Evolutionary conservation across 2,888 invertebrate genomes (phyloP), one percentile per base, ranked within the genome.

Genomic region (Molorchus minor): DNA sequence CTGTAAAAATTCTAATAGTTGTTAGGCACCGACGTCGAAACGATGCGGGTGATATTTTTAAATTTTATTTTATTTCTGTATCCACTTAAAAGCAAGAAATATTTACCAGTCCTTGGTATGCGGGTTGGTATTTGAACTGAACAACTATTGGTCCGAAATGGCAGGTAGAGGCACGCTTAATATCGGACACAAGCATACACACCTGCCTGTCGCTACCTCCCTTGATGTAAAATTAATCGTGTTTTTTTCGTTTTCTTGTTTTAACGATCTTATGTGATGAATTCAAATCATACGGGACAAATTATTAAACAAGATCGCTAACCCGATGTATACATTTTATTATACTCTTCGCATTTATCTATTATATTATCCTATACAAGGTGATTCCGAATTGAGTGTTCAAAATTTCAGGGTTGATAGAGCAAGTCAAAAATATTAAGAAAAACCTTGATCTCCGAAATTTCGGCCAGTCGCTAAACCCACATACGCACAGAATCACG

Each of bases 81-180:
- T 17, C 12, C 10, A 12, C 13, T 17, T 40, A 29, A 12, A 30
- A 17, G 29, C 30, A 52, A 52, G 52, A 52, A 52, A 52, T 49
- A 49, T 41, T 52, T 52, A 55, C 35, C 38, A 49, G 59, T 59
- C 56, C 53, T 60, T 62, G 62, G 61, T 62, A 65, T 62, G 62
- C 64, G 64, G 64, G 64, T 58, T 59, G 59, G 59, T 57, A 59
- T 61, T 61, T 56, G 54, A 57, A 29, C 29, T 25, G 52, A 52
- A 52, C 15, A 41, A 52, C 62, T 41, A 64, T 67, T 67, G 67
- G 67, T 56, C 45, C 36, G 54, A 52, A 58, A 61, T 56, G 60
- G 64, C 68, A 65, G 65, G 65, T 68, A n/a, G 65, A 53, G 38
- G 16, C 62, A 60, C 53, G 45, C 41, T 52, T 52, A 29, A 49